These are phyloP conservation scores for Spheniscus mendiculus DNA, from an alignment of 2,113 vertebrate genomes.

Conservation along the genomic window DNA sequence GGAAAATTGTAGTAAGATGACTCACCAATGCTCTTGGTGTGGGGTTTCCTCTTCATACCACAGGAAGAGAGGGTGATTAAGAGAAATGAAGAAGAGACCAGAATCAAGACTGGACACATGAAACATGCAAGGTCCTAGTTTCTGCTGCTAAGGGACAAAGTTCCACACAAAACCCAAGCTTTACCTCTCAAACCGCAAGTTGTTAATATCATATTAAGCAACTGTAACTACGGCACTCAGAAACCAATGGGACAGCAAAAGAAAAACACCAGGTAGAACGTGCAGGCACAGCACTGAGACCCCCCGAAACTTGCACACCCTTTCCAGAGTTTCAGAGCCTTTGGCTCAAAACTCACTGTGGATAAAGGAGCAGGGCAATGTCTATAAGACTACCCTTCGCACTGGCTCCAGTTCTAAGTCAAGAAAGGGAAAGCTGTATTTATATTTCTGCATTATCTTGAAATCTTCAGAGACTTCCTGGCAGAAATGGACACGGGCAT, in stretches of 20 bases:
- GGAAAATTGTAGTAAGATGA: not conserved
- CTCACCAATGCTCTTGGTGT: not conserved
- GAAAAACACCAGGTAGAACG: not conserved
- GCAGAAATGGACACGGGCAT: fast-evolving
- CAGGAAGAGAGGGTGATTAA: not conserved
- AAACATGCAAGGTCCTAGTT: not conserved
- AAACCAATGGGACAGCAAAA: not conserved
- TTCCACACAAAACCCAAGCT: not conserved
- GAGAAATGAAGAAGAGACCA: not conserved
- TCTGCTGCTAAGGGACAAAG: not conserved
- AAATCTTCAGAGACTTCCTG: not conserved
- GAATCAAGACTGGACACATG: not conserved
- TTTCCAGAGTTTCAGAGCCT: not conserved
- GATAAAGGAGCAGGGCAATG: not conserved
- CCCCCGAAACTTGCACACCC: not conserved
- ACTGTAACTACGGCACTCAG: not conserved
- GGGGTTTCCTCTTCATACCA: not conserved
- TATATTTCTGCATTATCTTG: not conserved
- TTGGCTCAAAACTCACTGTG: not conserved
- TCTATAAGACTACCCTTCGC: fast-evolving
- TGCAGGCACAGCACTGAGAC: not conserved
- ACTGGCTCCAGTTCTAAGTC: not conserved
- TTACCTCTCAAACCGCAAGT: not conserved
- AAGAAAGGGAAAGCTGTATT: not conserved
- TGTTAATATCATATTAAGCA: not conserved